Evolutionary conservation across 2,888 invertebrate genomes (phyloP).

Genomic region (Galerucella calmariensis): DNA sequence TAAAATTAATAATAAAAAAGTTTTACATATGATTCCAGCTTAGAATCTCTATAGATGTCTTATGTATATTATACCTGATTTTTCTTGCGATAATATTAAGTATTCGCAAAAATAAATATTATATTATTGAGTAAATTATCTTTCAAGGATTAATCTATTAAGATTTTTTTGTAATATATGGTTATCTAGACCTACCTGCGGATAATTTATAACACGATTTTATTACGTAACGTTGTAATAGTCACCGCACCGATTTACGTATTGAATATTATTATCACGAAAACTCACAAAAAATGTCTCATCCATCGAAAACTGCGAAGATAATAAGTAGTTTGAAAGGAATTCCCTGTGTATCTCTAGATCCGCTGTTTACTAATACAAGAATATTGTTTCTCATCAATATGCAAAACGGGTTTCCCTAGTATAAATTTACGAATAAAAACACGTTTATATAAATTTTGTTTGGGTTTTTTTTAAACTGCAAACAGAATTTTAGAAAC

Average conservation of each 20-base stretch:
- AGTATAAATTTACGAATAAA: no score
- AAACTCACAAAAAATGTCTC: not conserved
- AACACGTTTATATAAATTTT: no score
- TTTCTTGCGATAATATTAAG: not conserved
- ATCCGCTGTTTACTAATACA: not conserved
- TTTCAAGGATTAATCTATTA: constrained; percentile 4
- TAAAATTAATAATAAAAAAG: no score
- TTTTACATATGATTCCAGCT: no score
- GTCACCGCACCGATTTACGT: not conserved
- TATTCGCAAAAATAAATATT: not conserved
- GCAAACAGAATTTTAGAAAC: no score
- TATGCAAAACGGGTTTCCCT: no score
- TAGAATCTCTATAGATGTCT: no score
- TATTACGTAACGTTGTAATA: not conserved
- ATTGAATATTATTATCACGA: not conserved
- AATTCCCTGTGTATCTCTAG: not conserved
- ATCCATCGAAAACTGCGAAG: not conserved
- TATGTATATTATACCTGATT: no score
- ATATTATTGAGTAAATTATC: not conserved
- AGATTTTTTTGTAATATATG: constrained; percentile 1
- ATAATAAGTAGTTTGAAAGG: not conserved
- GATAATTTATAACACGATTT: not conserved
- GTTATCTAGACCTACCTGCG: not conserved
- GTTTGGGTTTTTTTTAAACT: no score
- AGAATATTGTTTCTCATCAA: no score